A percentile compares a stretch with the other conserved stretches of the same genome.
Conservation (phyloP, 2,888 invertebrate species). For the Heteromurus nitidus region DNA sequence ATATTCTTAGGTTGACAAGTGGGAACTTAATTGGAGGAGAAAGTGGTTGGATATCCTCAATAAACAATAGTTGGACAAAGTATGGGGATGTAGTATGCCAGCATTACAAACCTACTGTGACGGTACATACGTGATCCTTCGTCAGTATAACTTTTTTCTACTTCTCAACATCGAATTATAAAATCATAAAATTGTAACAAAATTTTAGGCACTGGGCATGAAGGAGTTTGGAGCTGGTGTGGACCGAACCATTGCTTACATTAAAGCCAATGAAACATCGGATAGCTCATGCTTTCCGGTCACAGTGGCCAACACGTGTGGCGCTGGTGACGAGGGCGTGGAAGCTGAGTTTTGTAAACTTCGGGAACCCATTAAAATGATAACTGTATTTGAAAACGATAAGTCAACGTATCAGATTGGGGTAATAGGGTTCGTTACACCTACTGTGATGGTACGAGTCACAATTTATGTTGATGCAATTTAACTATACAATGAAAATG, state of each 20-base stretch:
- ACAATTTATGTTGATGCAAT: not conserved
- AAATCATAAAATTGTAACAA: not conserved
- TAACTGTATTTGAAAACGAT: not conserved
- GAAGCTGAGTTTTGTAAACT: constrained; percentile 4
- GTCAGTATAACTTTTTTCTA: not conserved
- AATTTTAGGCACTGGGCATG: constrained; percentile 65
- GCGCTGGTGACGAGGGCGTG: too few species aligned
- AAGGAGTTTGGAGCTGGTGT: constrained; percentile 70
- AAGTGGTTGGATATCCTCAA: constrained; percentile 67
- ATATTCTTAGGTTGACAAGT: constrained; percentile 45
- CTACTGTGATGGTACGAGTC: constrained; percentile 60
- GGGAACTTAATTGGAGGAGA: constrained; percentile 72
- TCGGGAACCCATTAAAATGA: not conserved
- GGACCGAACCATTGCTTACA: constrained; percentile 28
- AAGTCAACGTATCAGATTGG: constrained; percentile 50
- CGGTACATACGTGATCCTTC: constrained; percentile 41
- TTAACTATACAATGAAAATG: too few species aligned
- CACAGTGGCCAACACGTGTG: constrained; percentile 19
- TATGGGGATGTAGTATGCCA: constrained; percentile 53
- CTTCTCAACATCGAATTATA: not conserved
- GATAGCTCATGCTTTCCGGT: not conserved
- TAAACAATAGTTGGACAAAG: not conserved
- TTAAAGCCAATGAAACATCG: not conserved
- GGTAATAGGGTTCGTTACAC: constrained; percentile 67
- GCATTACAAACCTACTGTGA: constrained; percentile 46